Conservation (phyloP, 2,888 invertebrate species). For the Idaea straminata region DNA sequence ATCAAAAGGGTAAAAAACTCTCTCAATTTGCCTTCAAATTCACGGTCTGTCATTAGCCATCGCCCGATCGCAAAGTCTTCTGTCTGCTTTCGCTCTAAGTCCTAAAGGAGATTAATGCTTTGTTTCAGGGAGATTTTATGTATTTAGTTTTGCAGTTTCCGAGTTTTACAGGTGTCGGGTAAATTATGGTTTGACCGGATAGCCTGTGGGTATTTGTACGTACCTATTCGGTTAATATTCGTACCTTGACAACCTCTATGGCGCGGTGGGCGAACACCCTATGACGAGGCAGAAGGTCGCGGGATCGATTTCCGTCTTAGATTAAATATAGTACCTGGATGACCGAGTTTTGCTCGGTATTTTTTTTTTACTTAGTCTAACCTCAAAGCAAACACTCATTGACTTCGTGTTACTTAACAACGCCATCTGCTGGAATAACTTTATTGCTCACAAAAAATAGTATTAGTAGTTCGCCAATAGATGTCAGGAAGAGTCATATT, state of each 20-base stretch:
- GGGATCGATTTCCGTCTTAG: no score
- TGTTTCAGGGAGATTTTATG: not conserved
- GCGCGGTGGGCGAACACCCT: not conserved
- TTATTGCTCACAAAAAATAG: no score
- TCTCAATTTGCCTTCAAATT: not conserved
- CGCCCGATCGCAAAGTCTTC: not conserved
- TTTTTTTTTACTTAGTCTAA: no score
- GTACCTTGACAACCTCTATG: not conserved
- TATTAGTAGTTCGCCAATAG: no score
- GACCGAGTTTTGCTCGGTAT: no score
- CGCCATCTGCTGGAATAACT: no score
- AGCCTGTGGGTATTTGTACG: not conserved
- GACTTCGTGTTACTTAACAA: no score
- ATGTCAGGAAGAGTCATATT: no score
- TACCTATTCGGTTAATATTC: not conserved
- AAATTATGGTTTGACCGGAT: not conserved
- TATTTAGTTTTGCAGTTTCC: constrained; percentile 1
- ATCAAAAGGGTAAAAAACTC: no score
- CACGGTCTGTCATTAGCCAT: not conserved
- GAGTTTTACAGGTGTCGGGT: constrained; percentile 1
- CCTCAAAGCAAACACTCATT: no score
- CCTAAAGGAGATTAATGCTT: not conserved
- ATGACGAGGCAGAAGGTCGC: no score
- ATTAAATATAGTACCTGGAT: no score
- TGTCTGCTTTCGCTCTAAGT: not conserved